Evolutionary conservation across 2,113 vertebrate species (phyloP), one percentile per base, ranked within the genome.

Genomic region (Entelurus aequoreus): DNA sequence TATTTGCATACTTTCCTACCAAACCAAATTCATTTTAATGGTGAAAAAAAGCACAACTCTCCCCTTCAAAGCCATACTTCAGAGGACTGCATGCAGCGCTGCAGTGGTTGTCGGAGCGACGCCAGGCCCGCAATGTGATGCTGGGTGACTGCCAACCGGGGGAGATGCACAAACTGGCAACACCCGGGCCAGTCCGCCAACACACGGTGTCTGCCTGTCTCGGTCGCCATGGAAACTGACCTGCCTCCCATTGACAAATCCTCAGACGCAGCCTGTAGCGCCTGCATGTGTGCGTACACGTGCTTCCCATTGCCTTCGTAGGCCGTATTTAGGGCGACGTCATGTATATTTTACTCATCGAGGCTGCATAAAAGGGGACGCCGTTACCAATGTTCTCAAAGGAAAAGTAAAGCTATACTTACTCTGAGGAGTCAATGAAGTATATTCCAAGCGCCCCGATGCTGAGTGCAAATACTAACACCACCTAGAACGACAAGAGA

Each of bases 381-480:
- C 44, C 3, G 58, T 56, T 65, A 58, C 3, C 21, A 10, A 28
- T 47, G 16, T 54, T 53, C 58, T 47, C 21, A 60, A n/a, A 58
- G 58, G 8, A 60, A 4, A 42, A 10, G 36, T 62, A 5, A 66
- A 56, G 47, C 71, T 58, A 66, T 84, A 92, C 91, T 92, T 86
- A 92, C 91, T 92, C 91, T 71, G 97, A 98, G 15, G 97, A 98
- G 89, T 99, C 97, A 90, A 99, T 99, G 90, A 99, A 99, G 93
- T 99, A 99, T 92, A 99, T 98, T 89, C 98, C 96, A 83, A 99
- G 94, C 88, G 97, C 97, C 88, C 97, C 97, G 67, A 99, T 99
- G 92, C 96, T 98, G 91, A 99, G 95, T 71, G 95, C 96, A 91
- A 99, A 99, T 83, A 99, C 97, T 78, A 98, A 92, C 83, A 99